Evolutionary conservation across 2,113 vertebrate species (phyloP), one percentile per base, ranked within the genome.

Genomic region (Xerus inauris): DNA sequence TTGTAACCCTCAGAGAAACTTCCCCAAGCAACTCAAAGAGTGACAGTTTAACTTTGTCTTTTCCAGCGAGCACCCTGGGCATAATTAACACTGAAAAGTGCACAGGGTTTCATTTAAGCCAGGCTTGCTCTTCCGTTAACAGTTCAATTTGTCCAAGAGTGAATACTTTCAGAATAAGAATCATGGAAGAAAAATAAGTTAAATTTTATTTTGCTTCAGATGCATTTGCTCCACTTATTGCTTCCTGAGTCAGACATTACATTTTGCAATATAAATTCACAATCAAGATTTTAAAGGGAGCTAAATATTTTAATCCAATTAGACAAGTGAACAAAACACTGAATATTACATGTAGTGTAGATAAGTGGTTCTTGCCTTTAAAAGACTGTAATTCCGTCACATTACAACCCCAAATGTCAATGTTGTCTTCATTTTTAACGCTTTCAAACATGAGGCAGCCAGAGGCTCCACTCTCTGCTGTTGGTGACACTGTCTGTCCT

Each of bases 311-410:
- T 92, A 97, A 97, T 96, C 95, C 94, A 97, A 73, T 76, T 96
- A 97, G 97, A 91, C 91, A 86, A 97, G 94, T 95, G 83, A 85
- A 87, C 97, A 81, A 97, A 97, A 97, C 54, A 89, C 97, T 98
- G 98, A 98, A 95, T 94, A 94, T 97, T 98, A n/a, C 97, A 98
- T 98, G 97, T 59, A 87, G 96, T 45, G 94, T 30, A 76, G 96
- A 92, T 94, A 96, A 97, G 97, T 88, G 96, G 96, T 89, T 96
- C 95, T 97, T 97, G 97, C 97, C 97, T 98, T 97, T 97, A 98
- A 97, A 97, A 97, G 97, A 94, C 98, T 95, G 96, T 79, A 92
- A 81, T 95, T 89, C 96, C 97, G 24, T 95, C 96, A 93, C 97
- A 95, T 93, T 88, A 42, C 96, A 98, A 96, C 96, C 97, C 98